These are phyloP conservation scores for Pogonocherus hispidulus DNA, from an alignment of 2,888 invertebrate genomes.

Conservation along the genomic window DNA sequence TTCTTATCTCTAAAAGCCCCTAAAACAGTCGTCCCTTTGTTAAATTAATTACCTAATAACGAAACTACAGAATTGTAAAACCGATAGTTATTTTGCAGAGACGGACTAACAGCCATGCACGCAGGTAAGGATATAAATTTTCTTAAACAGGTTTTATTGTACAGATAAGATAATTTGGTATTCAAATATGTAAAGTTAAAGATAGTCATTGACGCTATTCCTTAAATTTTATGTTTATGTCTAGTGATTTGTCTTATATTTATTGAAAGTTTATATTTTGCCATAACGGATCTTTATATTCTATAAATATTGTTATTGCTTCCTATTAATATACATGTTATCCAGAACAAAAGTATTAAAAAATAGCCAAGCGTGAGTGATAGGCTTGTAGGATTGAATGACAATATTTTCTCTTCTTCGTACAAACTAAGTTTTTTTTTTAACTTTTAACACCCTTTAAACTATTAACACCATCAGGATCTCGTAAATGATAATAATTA, in stretches of 20 bases:
- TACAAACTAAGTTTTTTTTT: too few species aligned
- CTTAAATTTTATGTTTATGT: background rate
- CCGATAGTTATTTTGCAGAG: conserved; percentile 48
- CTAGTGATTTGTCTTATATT: background rate
- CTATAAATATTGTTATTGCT: background rate
- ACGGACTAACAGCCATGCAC: conserved; percentile 23
- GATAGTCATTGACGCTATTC: conserved; percentile 1
- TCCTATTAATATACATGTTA: background rate
- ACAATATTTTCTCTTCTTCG: too few species aligned
- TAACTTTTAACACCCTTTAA: too few species aligned
- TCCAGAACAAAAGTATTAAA: background rate
- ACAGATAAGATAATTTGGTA: conserved; percentile 12
- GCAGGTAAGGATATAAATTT: conserved; percentile 47
- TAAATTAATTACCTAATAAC: conserved; percentile 55
- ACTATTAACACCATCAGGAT: too few species aligned
- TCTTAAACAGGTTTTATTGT: conserved; percentile 31
- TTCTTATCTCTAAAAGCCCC: conserved; percentile 49
- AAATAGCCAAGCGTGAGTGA: too few species aligned
- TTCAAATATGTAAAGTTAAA: background rate
- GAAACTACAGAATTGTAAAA: conserved; percentile 48
- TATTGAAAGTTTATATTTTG: background rate
- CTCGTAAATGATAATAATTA: too few species aligned
- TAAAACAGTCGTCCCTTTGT: conserved; percentile 53
- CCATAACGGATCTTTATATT: background rate
- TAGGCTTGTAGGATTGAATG: too few species aligned